phyloP scores from a whole-genome alignment of 2,888 invertebrate species.

The Furcula furcula region DNA sequence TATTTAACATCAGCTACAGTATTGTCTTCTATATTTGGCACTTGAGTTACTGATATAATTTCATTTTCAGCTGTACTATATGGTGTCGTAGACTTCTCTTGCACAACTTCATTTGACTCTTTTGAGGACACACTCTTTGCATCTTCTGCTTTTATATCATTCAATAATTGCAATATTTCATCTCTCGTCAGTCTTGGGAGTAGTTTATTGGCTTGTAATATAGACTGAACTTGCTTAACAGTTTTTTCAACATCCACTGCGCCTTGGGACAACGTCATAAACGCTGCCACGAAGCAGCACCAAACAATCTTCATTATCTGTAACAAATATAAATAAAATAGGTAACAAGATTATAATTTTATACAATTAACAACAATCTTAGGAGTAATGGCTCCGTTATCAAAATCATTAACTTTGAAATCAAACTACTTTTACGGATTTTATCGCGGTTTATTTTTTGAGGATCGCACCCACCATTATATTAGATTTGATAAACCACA shows the following conservation, averaged over 20 bases:
- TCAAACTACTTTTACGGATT: no score
- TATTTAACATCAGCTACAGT: slow-evolving; percentile 25
- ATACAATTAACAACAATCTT: no score
- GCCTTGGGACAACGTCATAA: slow-evolving; percentile 36
- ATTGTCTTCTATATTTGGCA: slow-evolving; percentile 29
- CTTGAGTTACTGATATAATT: slow-evolving; percentile 35
- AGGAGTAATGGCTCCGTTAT: no score
- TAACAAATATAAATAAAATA: slow-evolving; percentile 41
- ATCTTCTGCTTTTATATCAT: slow-evolving; percentile 84
- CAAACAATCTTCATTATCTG: slow-evolving; percentile 67
- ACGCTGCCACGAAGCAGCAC: slow-evolving; percentile 51
- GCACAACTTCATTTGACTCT: slow-evolving; percentile 38
- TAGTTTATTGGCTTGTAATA: slow-evolving; percentile 82
- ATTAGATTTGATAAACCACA: no score
- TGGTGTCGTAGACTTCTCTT: slow-evolving; percentile 34
- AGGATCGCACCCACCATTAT: no score
- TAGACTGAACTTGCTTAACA: slow-evolving; percentile 85
- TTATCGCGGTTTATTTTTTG: no score
- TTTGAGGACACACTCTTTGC: slow-evolving; percentile 42
- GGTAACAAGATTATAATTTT: no score
- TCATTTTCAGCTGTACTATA: slow-evolving; percentile 50
- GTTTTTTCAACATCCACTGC: slow-evolving; percentile 82
- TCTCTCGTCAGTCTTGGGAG: slow-evolving; percentile 84
- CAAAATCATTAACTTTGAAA: no score
- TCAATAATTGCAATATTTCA: slow-evolving; percentile 85